Percentiles rank a stretch among this genome's conserved stretches.
Evolutionary conservation across 2,113 vertebrate genomes (phyloP).

Genomic region (Erythrocercus mccallii): DNA sequence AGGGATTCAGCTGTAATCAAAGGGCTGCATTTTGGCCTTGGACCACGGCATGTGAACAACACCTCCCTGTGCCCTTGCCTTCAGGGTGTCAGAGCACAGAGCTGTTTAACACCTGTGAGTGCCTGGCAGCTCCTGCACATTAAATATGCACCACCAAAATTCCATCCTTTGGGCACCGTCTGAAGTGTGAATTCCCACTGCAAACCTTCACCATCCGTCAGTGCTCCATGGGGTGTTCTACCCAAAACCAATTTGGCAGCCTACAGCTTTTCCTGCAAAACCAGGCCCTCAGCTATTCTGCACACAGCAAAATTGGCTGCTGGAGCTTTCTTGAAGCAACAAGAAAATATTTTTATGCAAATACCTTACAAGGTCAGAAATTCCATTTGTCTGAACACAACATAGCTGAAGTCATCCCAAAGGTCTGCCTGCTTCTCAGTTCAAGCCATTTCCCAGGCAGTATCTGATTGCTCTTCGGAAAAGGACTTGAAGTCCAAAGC

Average conservation of each 20-base stretch:
- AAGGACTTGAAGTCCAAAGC: background rate
- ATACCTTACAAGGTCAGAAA: background rate
- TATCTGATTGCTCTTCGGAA: background rate
- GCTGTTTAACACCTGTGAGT: background rate
- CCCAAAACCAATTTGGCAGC: background rate
- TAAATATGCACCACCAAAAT: background rate
- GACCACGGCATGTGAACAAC: fast-evolving
- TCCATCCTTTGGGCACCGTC: background rate
- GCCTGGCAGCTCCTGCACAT: background rate
- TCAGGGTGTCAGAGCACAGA: background rate
- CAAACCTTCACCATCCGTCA: background rate
- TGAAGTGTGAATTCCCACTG: background rate
- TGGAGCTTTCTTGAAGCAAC: background rate
- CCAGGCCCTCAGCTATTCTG: background rate
- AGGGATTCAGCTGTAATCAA: background rate
- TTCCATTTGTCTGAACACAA: background rate
- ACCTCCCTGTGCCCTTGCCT: background rate
- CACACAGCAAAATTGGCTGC: background rate
- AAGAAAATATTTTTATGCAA: background rate
- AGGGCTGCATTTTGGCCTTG: background rate
- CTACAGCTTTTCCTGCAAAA: background rate
- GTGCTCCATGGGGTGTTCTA: background rate
- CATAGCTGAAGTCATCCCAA: background rate
- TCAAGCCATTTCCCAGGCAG: background rate
- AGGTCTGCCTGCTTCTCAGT: background rate